Base-by-base conservation (phyloP, 2,113 vertebrate species). In the Amblyornis subalaris region DNA sequence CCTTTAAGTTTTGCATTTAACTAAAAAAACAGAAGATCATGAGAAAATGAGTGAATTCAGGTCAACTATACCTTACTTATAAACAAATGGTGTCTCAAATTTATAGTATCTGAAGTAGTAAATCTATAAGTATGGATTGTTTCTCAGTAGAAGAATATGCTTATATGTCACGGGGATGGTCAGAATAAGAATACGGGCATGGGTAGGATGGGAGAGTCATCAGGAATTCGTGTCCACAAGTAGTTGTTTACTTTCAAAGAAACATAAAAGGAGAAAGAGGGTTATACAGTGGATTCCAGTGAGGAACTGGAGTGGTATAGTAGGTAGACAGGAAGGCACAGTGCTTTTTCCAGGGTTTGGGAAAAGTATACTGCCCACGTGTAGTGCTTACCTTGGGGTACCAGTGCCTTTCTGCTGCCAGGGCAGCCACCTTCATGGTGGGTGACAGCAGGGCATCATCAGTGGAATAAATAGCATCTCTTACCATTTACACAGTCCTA, bases 1-100 rank as follows among this genome's bases (percentile, higher is more conserved):
- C 73, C 73, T 88, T 93, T 71, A 88, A 71, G 36, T 77, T 38
- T 71, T 86, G 24, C 35, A 36, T 85, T 92, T 85, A 72, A 81
- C 70, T 60, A 36, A 78, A 84, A 77, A 84, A 79, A 35, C 54
- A n/a, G 29, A 83, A 80, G 23, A 60, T 28, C 9, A 12, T 71
- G 35, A 74, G 66, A 81, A 84, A 93, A 69, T 2, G 25, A 93
- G 64, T 73, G 21, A 45, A 18, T 47, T 4, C 40, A 57, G 58
- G 42, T 91, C 79, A 90, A 74, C n/a, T 78, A 65, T 57, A 51
- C 48, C 33, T 84, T 54, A 33, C 48, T 42, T 72, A 60, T 24
- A 92, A 77, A 61, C 0, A 14, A 33, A 71, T 20, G 9, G 16
- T 78, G 72, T 71, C 51, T 93, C 73, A 35, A 57, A 93, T 23